Percentiles rank a stretch among this genome's conserved stretches.
phyloP scores from a whole-genome alignment of 37 sponge, comb jelly and placozoan species.

The Beroe ovata region DNA sequence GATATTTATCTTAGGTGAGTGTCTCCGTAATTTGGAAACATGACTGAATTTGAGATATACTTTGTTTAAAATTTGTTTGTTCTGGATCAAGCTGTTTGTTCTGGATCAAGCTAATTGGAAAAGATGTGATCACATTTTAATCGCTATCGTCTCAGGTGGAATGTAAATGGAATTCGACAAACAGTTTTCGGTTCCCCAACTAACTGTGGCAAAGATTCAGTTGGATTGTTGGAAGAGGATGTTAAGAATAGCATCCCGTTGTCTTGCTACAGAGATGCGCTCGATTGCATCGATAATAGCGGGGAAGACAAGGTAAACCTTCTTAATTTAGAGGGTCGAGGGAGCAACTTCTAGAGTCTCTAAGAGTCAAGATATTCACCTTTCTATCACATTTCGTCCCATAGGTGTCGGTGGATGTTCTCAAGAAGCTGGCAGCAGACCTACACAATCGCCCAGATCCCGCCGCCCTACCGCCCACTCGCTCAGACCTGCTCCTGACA shows the following conservation, averaged over 20 bases:
- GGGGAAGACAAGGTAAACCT: constrained; percentile 24
- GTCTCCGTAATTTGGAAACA: no score
- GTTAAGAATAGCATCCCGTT: background rate
- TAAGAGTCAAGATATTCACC: no score
- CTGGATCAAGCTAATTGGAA: no score
- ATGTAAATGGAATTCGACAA: constrained; percentile 4
- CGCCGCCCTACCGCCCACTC: background rate
- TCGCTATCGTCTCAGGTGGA: background rate
- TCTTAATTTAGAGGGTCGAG: no score
- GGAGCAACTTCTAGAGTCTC: no score
- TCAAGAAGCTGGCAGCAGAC: constrained; percentile 29
- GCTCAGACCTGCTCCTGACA: background rate
- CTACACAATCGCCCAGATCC: constrained; percentile 28
- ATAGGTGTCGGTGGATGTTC: constrained; percentile 36
- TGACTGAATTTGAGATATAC: no score
- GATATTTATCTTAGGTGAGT: constrained; percentile 30
- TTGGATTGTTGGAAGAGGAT: constrained; percentile 5
- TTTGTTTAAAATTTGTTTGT: no score
- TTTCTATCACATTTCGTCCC: no score
- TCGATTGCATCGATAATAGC: background rate
- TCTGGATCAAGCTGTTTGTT: no score
- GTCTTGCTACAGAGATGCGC: constrained; percentile 1
- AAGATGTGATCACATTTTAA: no score
- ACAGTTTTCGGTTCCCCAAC: background rate
- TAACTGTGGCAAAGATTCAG: background rate